Conservation (phyloP, 2,888 invertebrate species). For the Nomada goodeniana region DNA sequence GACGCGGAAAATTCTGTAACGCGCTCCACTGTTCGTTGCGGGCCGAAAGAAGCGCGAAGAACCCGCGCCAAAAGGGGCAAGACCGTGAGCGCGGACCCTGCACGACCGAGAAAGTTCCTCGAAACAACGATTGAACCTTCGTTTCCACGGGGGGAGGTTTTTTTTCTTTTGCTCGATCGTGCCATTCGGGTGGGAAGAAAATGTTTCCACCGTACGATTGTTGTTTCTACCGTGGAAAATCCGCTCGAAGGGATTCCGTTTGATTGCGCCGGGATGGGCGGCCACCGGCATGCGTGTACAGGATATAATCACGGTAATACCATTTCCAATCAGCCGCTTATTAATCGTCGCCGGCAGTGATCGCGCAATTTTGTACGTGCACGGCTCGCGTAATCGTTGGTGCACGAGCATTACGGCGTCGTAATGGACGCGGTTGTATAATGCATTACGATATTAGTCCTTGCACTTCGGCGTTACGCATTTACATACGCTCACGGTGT, state of each 20-base stretch:
- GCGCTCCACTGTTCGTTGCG: constrained; percentile 11
- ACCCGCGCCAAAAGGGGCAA: constrained; percentile 43
- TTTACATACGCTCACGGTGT: neutral
- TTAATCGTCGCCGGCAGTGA: constrained; percentile 42
- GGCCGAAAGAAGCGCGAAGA: neutral
- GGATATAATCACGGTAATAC: constrained; percentile 39
- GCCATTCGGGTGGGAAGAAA: neutral
- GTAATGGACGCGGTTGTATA: constrained; percentile 46
- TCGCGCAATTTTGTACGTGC: constrained; percentile 44
- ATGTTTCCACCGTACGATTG: neutral
- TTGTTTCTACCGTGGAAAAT: constrained; percentile 2
- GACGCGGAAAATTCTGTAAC: constrained; percentile 51
- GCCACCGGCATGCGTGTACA: neutral
- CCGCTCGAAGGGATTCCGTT: neutral
- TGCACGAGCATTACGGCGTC: constrained; percentile 30
- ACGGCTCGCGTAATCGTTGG: constrained; percentile 45
- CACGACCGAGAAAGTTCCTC: constrained; percentile 46
- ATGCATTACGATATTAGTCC: constrained; percentile 42
- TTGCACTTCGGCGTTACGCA: constrained; percentile 10
- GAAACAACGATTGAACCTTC: constrained; percentile 45
- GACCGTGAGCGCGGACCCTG: constrained; percentile 9
- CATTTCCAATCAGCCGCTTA: constrained; percentile 37
- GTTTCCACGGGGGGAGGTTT: constrained; percentile 14
- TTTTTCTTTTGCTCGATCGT: neutral
- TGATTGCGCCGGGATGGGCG: neutral